Evolutionary conservation across 1,140 invertebrate species (phyloP).

Genomic region (Conus betulinus): DNA sequence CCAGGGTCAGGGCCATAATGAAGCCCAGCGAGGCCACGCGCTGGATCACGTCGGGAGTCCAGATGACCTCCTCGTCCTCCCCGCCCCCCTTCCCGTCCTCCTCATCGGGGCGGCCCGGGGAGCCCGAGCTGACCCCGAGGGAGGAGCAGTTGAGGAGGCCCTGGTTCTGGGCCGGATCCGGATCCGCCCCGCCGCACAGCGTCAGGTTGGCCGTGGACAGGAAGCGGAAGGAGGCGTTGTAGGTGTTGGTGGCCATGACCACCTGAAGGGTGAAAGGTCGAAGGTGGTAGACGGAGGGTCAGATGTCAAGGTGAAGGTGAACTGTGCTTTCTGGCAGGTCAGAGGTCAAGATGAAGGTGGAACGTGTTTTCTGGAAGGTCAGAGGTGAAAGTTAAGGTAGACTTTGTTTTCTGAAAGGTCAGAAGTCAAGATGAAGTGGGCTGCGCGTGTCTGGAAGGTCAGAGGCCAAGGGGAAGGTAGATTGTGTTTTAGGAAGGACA

Average conservation of each 20-base stretch:
- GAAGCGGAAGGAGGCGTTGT: background rate
- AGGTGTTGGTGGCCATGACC: background rate
- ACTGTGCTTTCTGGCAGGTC: too few species aligned
- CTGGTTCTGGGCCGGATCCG: background rate
- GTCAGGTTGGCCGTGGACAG: background rate
- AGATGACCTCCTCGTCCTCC: slow-evolving; percentile 54
- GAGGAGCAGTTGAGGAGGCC: slow-evolving; percentile 17
- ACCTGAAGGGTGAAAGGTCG: background rate
- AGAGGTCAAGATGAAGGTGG: too few species aligned
- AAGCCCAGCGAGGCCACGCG: slow-evolving; percentile 73
- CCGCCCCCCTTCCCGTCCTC: background rate
- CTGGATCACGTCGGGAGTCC: slow-evolving; percentile 75
- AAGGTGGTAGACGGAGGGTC: background rate
- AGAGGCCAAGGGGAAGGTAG: too few species aligned
- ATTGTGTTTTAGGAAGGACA: too few species aligned
- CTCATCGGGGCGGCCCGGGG: background rate
- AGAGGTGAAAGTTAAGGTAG: too few species aligned
- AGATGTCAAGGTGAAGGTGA: background rate
- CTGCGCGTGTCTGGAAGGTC: background rate
- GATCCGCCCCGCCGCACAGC: background rate
- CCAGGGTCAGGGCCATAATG: slow-evolving; percentile 73
- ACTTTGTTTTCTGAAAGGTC: background rate
- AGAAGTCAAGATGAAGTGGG: background rate
- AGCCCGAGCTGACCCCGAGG: background rate
- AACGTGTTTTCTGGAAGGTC: too few species aligned